Evolutionary conservation across 1,140 invertebrate genomes (phyloP), one percentile per base, ranked within the genome.

Genomic region (Neodiprion pinetum): DNA sequence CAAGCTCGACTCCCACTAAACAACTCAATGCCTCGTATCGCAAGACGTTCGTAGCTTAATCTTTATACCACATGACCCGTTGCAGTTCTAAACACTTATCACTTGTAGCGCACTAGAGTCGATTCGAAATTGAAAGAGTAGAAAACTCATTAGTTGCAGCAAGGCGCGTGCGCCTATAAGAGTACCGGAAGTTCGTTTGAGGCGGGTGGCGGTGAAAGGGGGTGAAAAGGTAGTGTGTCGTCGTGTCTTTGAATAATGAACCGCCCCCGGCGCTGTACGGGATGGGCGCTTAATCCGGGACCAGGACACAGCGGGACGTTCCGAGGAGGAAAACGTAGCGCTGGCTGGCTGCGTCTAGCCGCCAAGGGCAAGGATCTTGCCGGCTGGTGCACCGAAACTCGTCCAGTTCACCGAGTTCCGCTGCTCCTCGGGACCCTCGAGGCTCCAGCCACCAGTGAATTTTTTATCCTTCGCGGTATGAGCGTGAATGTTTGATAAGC

Each of bases 221-320:
- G 14, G 67, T 47, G 12, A 12, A 47, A 12, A 9, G 67, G 67
- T 14, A 69, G 17, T 47, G 67, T 69, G 67, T 69, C 17, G 21
- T 69, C 23, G 67, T 11, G 21, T 69, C 67, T 69, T 69, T 69
- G 67, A 69, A 69, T 69, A 69, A 69, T 69, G 11, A 69, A 69
- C 67, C 67, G 67, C 67, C 40, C 21, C 67, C 67, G 21, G 67
- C 67, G 23, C 40, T 14, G 61, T 21, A 14, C 61, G 17, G 17
- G 61, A 65, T 14, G 61, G 17, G 12, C 61, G 61, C 61, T 7
- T 40, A 40, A 40, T 40, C 28, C 28, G 28, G 28, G 28, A 40
- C 28, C 28, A 40, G 28, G 28, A 40, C 28, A 40, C 28, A 40
- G 28, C 28, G 28, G 28, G 28, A 40, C 28, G 28, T 40, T 40